phyloP scores from a whole-genome alignment of 2,113 vertebrate genomes.

The Natator depressus region DNA sequence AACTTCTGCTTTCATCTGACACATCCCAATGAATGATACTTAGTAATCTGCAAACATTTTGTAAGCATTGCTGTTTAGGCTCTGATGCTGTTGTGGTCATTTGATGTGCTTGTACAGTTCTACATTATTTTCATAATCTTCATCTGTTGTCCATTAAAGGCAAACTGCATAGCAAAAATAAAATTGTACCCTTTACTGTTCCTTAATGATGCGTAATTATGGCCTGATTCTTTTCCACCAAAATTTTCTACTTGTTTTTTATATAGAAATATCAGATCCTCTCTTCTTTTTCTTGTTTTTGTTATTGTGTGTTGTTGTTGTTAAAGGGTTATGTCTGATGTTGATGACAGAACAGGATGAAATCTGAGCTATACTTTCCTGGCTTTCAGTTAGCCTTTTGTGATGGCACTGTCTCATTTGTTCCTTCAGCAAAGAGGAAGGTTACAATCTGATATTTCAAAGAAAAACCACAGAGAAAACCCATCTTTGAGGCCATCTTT shows the following conservation, averaged over 20 bases:
- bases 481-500: neutral
- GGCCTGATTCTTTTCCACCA: neutral
- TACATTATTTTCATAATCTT: slow-evolving; percentile 64
- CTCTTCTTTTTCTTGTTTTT: neutral
- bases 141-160: slow-evolving; percentile 63
- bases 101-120: slow-evolving; percentile 50
- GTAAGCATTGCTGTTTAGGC: slow-evolving; percentile 48
- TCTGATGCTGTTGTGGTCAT: slow-evolving; percentile 49
- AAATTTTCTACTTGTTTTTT: neutral
- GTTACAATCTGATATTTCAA: neutral
- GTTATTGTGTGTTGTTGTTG: neutral
- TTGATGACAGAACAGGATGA: neutral
- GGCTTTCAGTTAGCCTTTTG: neutral
- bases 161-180: slow-evolving; percentile 63
- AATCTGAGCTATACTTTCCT: neutral
- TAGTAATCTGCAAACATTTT: slow-evolving; percentile 22
- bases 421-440: neutral
- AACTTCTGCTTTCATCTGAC: neutral
- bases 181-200: neutral
- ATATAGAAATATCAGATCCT: neutral
- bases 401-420: neutral
- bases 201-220: neutral
- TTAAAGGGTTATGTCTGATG: neutral
- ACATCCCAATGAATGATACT: neutral
- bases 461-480: neutral